Evolutionary conservation across 2,113 vertebrate genomes (phyloP).

Genomic region (Saguinus midas): DNA sequence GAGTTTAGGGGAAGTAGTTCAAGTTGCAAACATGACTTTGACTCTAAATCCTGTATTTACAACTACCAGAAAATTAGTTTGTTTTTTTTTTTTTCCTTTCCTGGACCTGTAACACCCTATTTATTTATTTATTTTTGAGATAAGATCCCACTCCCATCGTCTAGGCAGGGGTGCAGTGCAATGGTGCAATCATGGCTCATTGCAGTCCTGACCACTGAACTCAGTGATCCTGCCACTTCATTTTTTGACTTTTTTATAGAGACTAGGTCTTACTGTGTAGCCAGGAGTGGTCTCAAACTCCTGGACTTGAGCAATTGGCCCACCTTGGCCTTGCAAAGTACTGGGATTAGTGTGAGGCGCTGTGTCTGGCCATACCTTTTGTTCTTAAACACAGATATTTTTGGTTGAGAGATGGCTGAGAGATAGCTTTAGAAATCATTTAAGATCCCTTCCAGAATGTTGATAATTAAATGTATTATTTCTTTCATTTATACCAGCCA

Average conservation of each 20-base stretch:
- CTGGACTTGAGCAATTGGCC: too few species aligned
- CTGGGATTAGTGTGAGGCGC: too few species aligned
- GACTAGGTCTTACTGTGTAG: too few species aligned
- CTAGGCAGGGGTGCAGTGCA: too few species aligned
- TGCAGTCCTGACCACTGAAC: too few species aligned
- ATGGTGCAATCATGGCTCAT: too few species aligned
- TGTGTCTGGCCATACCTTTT: neutral
- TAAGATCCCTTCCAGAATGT: neutral
- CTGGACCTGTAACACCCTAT: neutral
- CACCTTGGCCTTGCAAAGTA: too few species aligned
- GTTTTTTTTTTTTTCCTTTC: conserved; percentile 6
- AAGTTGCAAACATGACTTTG: neutral
- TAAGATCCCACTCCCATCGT: too few species aligned
- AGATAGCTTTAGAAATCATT: neutral
- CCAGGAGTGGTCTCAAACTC: too few species aligned
- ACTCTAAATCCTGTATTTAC: neutral
- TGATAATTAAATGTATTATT: neutral
- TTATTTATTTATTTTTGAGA: too few species aligned
- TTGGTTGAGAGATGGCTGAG: neutral
- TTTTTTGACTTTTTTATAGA: too few species aligned
- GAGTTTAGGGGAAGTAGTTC: neutral
- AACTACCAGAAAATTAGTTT: neutral
- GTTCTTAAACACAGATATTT: neutral
- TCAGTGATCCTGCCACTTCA: too few species aligned
- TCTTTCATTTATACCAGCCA: neutral